Conservation (phyloP, 2,888 invertebrate species). For the Rhingia rostrata region DNA sequence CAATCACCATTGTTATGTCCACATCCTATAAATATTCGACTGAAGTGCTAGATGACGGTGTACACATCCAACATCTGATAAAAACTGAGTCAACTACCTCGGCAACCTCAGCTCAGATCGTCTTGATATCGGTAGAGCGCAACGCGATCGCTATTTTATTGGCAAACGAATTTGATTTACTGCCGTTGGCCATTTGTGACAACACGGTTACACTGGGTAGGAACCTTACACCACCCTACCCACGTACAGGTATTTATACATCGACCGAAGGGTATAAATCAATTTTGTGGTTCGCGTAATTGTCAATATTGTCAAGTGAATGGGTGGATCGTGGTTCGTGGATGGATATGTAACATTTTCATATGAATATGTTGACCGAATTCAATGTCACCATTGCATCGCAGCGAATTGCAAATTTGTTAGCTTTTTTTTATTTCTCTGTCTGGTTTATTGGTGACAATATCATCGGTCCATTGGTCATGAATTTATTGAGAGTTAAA, state of each 20-base stretch:
- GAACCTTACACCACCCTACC: neutral
- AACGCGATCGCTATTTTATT: constrained; percentile 48
- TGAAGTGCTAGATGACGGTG: neutral
- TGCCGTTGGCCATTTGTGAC: constrained; percentile 15
- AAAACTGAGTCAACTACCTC: constrained; percentile 52
- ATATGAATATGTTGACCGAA: constrained; percentile 23
- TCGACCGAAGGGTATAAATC: constrained; percentile 50
- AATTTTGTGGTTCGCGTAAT: constrained; percentile 42
- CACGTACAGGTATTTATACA: constrained; percentile 12
- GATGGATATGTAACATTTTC: constrained; percentile 42
- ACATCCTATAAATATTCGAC: constrained; percentile 41
- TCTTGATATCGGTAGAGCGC: neutral
- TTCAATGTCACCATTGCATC: constrained; percentile 50
- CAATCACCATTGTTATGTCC: constrained; percentile 49
- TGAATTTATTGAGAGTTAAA: constrained; percentile 66
- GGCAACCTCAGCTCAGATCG: neutral
- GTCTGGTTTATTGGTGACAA: neutral
- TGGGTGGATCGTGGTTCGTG: constrained; percentile 63
- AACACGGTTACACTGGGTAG: constrained; percentile 3
- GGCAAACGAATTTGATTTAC: constrained; percentile 59
- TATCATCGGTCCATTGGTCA: constrained; percentile 12
- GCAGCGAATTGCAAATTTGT: constrained; percentile 9
- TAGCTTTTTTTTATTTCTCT: constrained; percentile 7
- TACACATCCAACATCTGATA: constrained; percentile 23
- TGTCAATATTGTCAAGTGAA: constrained; percentile 38